These are phyloP conservation scores for Drosophila persimilis DNA, from an alignment of 1,140 invertebrate species.

Conservation along the genomic window DNA sequence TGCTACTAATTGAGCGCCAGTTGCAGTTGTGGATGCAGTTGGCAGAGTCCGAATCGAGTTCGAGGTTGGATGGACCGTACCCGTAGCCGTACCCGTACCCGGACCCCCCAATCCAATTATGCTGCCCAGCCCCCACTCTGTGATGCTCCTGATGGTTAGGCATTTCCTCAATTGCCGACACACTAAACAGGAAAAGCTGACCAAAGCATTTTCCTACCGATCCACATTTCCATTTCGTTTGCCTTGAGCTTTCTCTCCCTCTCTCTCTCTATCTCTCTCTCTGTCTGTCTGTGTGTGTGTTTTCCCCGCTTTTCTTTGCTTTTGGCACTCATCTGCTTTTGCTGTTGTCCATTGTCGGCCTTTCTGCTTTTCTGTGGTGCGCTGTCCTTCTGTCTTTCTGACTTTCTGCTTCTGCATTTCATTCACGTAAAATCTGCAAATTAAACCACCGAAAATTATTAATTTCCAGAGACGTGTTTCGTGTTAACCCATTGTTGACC, in stretches of 20 bases:
- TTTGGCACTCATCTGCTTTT: too few species aligned
- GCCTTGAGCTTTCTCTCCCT: constrained; percentile 14
- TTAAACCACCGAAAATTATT: constrained; percentile 74
- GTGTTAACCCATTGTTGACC: constrained; percentile 29
- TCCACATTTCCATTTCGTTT: constrained; percentile 55
- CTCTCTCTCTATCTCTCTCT: neutral
- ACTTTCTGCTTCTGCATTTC: constrained; percentile 40
- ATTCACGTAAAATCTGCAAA: constrained; percentile 67
- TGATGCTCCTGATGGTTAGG: neutral
- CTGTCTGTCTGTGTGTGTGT: too few species aligned
- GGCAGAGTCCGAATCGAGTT: constrained; percentile 1
- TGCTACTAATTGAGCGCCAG: constrained; percentile 46
- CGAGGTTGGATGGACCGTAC: constrained; percentile 29
- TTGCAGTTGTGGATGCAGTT: constrained; percentile 18
- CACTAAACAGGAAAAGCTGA: constrained; percentile 43
- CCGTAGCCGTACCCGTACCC: neutral
- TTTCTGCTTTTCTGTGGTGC: too few species aligned
- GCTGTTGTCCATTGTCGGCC: too few species aligned
- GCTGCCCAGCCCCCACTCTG: constrained; percentile 46
- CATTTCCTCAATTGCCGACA: constrained; percentile 49
- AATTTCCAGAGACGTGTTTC: constrained; percentile 62
- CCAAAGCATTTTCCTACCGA: constrained; percentile 52
- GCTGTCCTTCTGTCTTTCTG: too few species aligned
- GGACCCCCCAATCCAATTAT: constrained; percentile 63
- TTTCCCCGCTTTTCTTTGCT: neutral